Evolutionary conservation across 2,888 invertebrate genomes (phyloP).

Genomic region (Thecophora atra): DNA sequence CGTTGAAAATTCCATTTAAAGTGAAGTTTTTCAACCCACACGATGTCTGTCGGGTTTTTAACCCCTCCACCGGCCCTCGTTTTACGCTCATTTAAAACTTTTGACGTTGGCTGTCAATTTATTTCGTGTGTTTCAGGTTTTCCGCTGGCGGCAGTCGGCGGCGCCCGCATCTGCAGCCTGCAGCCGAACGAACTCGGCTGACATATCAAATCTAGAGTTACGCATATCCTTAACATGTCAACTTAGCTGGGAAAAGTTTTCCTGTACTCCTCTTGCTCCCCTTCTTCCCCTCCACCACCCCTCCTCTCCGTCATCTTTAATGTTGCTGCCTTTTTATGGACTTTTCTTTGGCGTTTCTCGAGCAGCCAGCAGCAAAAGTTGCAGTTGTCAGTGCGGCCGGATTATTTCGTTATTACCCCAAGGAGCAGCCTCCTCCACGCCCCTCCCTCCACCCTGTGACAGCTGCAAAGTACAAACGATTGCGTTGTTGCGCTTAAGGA

Average conservation of each 20-base stretch:
- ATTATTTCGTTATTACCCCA: conserved; percentile 23
- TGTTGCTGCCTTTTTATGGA: conserved; percentile 1
- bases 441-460: conserved; percentile 8
- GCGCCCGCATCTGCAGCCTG: neutral
- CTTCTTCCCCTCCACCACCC: neutral
- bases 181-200: conserved; percentile 20
- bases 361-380: conserved; percentile 4
- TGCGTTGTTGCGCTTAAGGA: conserved; percentile 7
- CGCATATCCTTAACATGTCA: conserved; percentile 33
- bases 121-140: conserved; percentile 3
- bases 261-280: neutral
- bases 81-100: conserved; percentile 25
- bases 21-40: too few species aligned
- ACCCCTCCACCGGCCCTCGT: neutral
- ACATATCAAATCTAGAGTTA: conserved; percentile 29
- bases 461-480: conserved; percentile 21
- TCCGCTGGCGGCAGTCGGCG: neutral
- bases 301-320: neutral
- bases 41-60: too few species aligned
- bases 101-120: conserved; percentile 32
- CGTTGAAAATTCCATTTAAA: too few species aligned
- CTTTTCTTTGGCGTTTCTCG: neutral
- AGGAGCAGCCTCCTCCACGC: neutral
- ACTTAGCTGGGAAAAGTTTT: conserved; percentile 15
- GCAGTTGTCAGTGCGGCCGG: conserved; percentile 20